Conservation (phyloP, 2,888 invertebrate genomes). For the Nysson spinosus region DNA sequence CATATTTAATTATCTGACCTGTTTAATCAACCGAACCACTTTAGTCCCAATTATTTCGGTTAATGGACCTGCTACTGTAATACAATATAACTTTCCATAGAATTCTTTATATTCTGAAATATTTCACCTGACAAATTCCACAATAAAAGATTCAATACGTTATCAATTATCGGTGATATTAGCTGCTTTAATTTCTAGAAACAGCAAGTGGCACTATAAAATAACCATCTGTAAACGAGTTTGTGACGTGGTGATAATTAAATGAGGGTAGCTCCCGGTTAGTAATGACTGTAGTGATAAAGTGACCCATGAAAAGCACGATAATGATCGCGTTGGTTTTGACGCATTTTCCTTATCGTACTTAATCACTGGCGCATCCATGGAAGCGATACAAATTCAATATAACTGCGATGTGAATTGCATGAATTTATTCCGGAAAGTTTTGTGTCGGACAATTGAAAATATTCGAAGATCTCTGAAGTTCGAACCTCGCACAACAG, state of each 20-base stretch:
- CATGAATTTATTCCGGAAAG: neutral
- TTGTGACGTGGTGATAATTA: conserved; percentile 31
- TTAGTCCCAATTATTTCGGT: too few species aligned
- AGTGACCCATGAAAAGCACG: conserved; percentile 21
- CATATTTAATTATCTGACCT: too few species aligned
- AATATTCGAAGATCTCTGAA: neutral
- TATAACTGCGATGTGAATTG: neutral
- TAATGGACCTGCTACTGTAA: too few species aligned
- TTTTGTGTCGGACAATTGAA: neutral
- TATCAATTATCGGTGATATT: conserved; percentile 14
- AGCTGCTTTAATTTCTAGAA: neutral
- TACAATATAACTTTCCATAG: too few species aligned
- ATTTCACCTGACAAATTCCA: too few species aligned
- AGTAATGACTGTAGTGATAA: neutral
- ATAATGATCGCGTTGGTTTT: conserved; percentile 4
- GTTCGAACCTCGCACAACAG: neutral
- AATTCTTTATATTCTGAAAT: too few species aligned
- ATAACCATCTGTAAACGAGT: conserved; percentile 3
- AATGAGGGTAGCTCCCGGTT: conserved; percentile 3
- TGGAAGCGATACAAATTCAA: neutral
- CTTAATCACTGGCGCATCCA: conserved; percentile 16
- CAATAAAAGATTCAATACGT: neutral
- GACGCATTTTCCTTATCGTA: conserved; percentile 3
- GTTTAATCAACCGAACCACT: too few species aligned
- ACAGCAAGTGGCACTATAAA: neutral